phyloP scores from a whole-genome alignment of 2,797 vertebrate genomes.

The Pipistrellus nathusii region DNA sequence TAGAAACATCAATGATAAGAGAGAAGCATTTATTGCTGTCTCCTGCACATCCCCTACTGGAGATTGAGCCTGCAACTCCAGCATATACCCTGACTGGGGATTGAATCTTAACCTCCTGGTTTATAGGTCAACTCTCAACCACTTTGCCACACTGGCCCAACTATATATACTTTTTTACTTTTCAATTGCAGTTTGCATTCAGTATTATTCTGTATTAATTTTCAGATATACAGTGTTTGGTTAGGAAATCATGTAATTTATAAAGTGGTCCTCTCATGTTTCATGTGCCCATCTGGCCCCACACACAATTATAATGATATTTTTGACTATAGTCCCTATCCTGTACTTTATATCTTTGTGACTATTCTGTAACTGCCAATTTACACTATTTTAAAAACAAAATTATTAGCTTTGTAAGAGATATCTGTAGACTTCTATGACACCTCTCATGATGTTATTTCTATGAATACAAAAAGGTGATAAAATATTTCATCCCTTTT shows the following conservation, averaged over 20 bases:
- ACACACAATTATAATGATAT: neutral
- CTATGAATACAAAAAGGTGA: neutral
- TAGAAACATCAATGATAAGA: no score
- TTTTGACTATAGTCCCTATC: neutral
- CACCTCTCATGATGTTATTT: neutral
- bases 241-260: neutral
- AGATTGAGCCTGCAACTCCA: no score
- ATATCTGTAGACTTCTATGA: neutral
- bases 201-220: neutral
- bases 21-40: no score
- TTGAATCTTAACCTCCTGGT: no score
- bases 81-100: no score
- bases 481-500: constrained; percentile 25
- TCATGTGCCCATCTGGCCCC: neutral
- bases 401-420: neutral
- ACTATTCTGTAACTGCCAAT: neutral
- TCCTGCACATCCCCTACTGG: no score
- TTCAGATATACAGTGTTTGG: neutral
- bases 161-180: neutral
- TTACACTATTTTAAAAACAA: neutral
- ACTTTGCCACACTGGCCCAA: no score
- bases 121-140: no score
- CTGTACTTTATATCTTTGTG: neutral
- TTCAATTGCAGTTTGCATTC: neutral
- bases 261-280: neutral